Percentiles rank a stretch among this genome's conserved stretches.
These are phyloP conservation scores for Anguilla megastoma DNA, from an alignment of 2,797 vertebrate genomes.

Conservation along the genomic window DNA sequence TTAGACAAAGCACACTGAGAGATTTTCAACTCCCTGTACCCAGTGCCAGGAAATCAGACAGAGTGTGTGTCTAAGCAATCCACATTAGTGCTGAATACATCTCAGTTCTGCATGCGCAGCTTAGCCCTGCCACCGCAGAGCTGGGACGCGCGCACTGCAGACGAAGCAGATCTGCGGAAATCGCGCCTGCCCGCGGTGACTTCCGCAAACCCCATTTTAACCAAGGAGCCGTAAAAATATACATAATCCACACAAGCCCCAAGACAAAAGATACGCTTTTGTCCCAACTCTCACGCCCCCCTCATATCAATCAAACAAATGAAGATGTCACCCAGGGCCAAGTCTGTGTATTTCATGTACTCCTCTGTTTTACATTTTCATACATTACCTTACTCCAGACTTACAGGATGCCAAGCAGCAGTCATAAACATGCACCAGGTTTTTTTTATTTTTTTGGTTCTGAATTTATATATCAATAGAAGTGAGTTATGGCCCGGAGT, in stretches of 20 bases:
- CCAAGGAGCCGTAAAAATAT: conserved; percentile 23
- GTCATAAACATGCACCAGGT: conserved; percentile 9
- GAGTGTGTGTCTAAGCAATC: conserved; percentile 47
- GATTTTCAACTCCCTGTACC: not conserved
- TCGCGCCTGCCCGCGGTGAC: not conserved
- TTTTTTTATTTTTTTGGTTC: conserved; percentile 22
- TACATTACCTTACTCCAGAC: conserved; percentile 9
- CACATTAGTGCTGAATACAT: conserved; percentile 49
- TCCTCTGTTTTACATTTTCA: conserved; percentile 14
- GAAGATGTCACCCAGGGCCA: conserved; percentile 6
- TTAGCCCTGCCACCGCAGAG: not conserved
- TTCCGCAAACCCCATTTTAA: not conserved
- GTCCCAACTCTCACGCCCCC: not conserved
- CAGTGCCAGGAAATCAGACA: conserved; percentile 44
- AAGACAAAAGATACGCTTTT: conserved; percentile 20
- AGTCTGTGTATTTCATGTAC: conserved; percentile 5
- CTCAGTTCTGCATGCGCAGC: not conserved
- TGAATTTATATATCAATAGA: conserved; percentile 62
- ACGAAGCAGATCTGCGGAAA: not conserved
- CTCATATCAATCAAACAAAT: conserved; percentile 23
- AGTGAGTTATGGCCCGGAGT: conserved; percentile 60
- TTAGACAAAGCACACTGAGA: conserved; percentile 1
- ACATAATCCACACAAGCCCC: conserved; percentile 17
- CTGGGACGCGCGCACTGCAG: not conserved
- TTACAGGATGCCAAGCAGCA: not conserved